Base-by-base conservation (phyloP, 2,113 vertebrate species). In the Psophia crepitans region DNA sequence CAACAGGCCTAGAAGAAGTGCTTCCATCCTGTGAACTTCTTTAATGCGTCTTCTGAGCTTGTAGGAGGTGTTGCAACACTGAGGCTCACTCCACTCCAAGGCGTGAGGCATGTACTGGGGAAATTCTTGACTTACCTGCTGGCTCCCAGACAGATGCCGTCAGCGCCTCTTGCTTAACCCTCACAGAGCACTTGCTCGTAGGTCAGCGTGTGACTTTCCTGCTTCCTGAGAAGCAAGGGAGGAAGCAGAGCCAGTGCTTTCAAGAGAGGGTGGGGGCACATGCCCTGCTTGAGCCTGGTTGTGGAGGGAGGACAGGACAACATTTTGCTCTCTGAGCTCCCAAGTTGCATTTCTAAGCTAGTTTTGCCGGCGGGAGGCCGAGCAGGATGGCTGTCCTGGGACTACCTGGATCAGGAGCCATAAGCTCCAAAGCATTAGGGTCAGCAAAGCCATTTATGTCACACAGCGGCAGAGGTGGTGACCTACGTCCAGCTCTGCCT, bases 1-100 rank as follows among this genome's bases (percentile, higher is more conserved):
- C 95, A 97, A 97, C 83, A 95, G 92, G 80, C 80, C 92, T 84
- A 87, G 87, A 82, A 94, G 87, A 81, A 78, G 56, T 81, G 79
- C 92, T 73, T 71, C 95, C 93, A 93, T 92, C 83, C 90, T 84
- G 53, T 81, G 80, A 94, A 89, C 84, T 93, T 85, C 84, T 97
- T 75, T 68, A 68, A 68, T 64, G 88, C 4, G 11, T 78, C 95
- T 96, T 70, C 80, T 37, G 77, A 89, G 90, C 66, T 96, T 49
- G 80, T 27, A 60, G 69, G 65, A 95, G 92, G 61, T 92, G 87
- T 96, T 89, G 91, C 76, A 53, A 95, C 69, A 48, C 69, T 13
- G 20, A 1, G 3, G 35, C 54, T 84, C 10, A 0, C 51, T 93
- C 43, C 46, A 9, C 56, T 92, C 61, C 65, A 56, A 89, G 84